These are phyloP conservation scores for Fopius arisanus DNA, from an alignment of 1,140 invertebrate species.

Conservation along the genomic window DNA sequence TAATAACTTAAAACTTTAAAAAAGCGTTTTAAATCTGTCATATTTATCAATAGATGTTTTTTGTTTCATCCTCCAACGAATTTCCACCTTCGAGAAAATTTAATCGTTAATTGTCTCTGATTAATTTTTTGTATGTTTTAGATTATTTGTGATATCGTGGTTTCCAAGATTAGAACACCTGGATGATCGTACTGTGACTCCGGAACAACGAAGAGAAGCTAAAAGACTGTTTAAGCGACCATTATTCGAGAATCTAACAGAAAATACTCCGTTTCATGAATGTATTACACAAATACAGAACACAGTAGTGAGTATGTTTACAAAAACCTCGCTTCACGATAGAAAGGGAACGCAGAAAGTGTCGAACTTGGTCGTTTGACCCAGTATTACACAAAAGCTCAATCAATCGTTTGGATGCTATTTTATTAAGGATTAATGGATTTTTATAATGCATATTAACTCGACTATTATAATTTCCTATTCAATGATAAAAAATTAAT, in stretches of 20 bases:
- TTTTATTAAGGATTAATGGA: too few relatives aligned
- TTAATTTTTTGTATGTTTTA: constrained; percentile 42
- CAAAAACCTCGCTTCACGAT: constrained; percentile 14
- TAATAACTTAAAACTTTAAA: too few relatives aligned
- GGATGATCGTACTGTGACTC: constrained; percentile 71
- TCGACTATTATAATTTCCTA: too few relatives aligned
- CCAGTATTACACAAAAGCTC: constrained; percentile 11
- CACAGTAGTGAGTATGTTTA: constrained; percentile 40
- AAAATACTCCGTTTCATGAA: constrained; percentile 46
- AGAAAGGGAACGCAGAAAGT: background rate
- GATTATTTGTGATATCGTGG: constrained; percentile 75
- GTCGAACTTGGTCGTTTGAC: background rate
- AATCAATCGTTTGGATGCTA: too few relatives aligned
- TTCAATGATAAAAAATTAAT: too few relatives aligned
- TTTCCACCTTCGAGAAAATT: constrained; percentile 8
- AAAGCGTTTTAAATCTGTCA: too few relatives aligned
- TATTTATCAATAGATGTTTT: too few relatives aligned
- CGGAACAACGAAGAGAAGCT: constrained; percentile 70
- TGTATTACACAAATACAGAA: constrained; percentile 51
- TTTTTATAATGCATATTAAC: too few relatives aligned
- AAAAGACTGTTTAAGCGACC: constrained; percentile 69
- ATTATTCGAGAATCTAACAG: constrained; percentile 62
- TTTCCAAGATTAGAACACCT: constrained; percentile 72
- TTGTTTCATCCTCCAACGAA: background rate
- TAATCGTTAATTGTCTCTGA: background rate